Evolutionary conservation across 2,113 vertebrate genomes (phyloP).

Genomic region (Trogon surrucura): DNA sequence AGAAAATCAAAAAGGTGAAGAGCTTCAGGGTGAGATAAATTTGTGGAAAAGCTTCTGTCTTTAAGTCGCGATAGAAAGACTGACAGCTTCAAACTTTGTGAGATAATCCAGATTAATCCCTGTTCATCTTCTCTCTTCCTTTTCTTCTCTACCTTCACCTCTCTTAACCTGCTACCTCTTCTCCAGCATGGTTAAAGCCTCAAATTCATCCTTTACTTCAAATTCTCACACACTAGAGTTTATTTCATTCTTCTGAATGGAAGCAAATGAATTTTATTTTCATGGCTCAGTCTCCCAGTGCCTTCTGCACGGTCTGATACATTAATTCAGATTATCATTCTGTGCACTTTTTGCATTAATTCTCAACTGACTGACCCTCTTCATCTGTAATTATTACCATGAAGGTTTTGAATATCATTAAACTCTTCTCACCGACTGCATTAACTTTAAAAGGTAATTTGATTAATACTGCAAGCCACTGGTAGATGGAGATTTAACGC

Average conservation of each 20-base stretch:
- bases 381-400: conserved; percentile 80
- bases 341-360: conserved; percentile 77
- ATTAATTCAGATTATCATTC: conserved; percentile 75
- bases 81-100: background rate
- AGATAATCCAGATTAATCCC: conserved; percentile 13
- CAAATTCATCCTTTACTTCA: conserved; percentile 35
- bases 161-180: background rate
- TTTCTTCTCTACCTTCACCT: background rate
- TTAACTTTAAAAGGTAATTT: conserved; percentile 81
- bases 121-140: background rate
- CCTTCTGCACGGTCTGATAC: conserved; percentile 55
- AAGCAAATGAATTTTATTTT: conserved; percentile 66
- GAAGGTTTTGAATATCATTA: conserved; percentile 80
- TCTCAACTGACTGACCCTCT: conserved; percentile 79
- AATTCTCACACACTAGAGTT: conserved; percentile 44
- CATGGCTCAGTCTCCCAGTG: conserved; percentile 48
- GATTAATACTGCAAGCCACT: conserved; percentile 76
- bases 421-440: conserved; percentile 73
- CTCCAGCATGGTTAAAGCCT: background rate
- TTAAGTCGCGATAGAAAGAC: background rate
- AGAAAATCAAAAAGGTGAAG: conserved; percentile 1
- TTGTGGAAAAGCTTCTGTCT: background rate
- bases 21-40: background rate
- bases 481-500: conserved; percentile 75
- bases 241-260: conserved; percentile 51